Base-by-base conservation (phyloP, 2,113 vertebrate species). In the Hemibates koningsi region DNA sequence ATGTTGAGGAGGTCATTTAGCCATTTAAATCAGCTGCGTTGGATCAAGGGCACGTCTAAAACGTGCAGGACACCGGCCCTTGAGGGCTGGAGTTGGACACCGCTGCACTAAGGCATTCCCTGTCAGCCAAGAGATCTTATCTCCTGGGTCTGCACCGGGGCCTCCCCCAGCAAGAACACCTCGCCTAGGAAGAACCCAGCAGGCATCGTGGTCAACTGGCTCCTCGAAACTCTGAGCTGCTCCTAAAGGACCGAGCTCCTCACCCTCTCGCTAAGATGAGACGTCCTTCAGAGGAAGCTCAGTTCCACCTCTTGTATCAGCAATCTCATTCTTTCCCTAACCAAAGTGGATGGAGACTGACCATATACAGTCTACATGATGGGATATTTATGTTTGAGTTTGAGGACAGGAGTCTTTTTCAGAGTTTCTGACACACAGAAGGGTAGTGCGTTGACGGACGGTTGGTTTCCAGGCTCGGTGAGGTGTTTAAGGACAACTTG, bases 41-140 rank as follows among this genome's bases (percentile, higher is more conserved):
- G 56, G 14, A 17, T 32, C 14, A 0, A 59, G 7, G 56, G 27
- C 27, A 59, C 1, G 0, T 59, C 56, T 59, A 2, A 32, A 3
- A 9, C 1, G 14, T 59, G 27, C 2, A 59, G 56, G 56, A 59
- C 27, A 16, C 0, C 3, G 7, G 27, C 56, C 27, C 0, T 59
- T 9, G 56, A 59, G 27, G 27, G 3, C 27, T 59, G 27, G 0
- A 59, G 27, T 17, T 2, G 27, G 27, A 59, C 4, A 59, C 1
- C 13, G 24, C 56, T 9, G 27, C 27, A 32, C 56, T 4, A n/a
- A 66, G 1, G 0, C 32, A 36, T 36, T 66, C 38, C 38, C 38
- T 14, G 1, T 63, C 9, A 63, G 29, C 29, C 16, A 17, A 19
- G 16, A 24, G 38, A 43, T 43, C 2, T 1, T 0, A 24, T 71